These are phyloP conservation scores for Neoniphon sammara DNA, from an alignment of 2,797 vertebrate genomes.

Conservation along the genomic window DNA sequence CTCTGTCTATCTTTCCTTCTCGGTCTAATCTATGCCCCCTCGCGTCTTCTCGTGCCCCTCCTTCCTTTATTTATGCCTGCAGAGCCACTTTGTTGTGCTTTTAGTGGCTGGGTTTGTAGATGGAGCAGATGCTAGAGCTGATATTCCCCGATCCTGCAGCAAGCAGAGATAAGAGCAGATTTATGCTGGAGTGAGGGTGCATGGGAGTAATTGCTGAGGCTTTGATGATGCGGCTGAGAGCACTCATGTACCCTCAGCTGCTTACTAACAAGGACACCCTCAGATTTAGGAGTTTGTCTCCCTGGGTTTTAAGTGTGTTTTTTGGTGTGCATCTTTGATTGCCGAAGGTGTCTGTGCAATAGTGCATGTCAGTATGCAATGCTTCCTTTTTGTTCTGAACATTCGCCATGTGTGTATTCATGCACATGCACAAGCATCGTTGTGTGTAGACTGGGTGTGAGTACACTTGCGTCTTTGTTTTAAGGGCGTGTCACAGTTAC, in stretches of 20 bases:
- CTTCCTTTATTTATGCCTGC: constrained; percentile 77
- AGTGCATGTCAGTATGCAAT: constrained; percentile 1
- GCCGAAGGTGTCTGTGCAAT: constrained; percentile 54
- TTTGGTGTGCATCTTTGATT: constrained; percentile 42
- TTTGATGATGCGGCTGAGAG: constrained; percentile 83
- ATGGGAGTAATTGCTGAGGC: constrained; percentile 79
- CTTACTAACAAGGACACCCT: constrained; percentile 81
- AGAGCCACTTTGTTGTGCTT: constrained; percentile 81
- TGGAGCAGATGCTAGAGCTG: constrained; percentile 79
- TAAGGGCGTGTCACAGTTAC: constrained; percentile 43
- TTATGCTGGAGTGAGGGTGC: constrained; percentile 79
- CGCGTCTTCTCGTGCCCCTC: constrained; percentile 65
- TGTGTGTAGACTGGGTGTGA: constrained; percentile 27
- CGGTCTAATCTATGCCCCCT: constrained; percentile 24
- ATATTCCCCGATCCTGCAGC: constrained; percentile 80
- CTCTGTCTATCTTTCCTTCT: constrained; percentile 52
- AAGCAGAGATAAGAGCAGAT: constrained; percentile 82
- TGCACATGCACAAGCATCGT: constrained; percentile 7
- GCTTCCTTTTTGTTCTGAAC: constrained; percentile 17
- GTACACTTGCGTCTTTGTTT: constrained; percentile 47
- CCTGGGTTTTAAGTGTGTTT: constrained; percentile 47
- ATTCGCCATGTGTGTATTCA: constrained; percentile 6
- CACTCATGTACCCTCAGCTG: constrained; percentile 70
- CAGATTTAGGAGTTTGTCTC: constrained; percentile 74
- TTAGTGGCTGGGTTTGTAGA: constrained; percentile 80